Percentiles rank a stretch among this genome's conserved stretches.
Evolutionary conservation across 2,113 vertebrate species (phyloP).

Genomic region (Passer domesticus): DNA sequence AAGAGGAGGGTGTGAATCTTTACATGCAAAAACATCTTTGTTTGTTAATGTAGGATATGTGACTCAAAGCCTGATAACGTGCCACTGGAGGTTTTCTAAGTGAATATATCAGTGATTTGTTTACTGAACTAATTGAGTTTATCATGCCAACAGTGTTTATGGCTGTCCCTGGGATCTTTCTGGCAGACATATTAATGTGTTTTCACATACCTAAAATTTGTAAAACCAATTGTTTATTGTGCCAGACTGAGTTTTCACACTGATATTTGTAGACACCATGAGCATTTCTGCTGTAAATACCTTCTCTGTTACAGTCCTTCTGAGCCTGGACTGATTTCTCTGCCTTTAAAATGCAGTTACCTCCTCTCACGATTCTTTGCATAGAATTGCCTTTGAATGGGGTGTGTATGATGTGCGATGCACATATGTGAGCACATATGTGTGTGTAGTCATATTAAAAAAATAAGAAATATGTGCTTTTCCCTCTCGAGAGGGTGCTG

Average conservation of each 20-base stretch:
- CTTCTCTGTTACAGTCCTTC: background rate
- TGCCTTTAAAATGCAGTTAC: background rate
- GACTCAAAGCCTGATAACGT: background rate
- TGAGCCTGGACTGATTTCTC: background rate
- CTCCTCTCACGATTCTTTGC: background rate
- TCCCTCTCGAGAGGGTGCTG: background rate
- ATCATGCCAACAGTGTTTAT: slow-evolving; percentile 18
- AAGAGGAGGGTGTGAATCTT: background rate
- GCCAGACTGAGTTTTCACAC: background rate
- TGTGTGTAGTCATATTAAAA: background rate
- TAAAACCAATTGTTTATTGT: slow-evolving; percentile 16
- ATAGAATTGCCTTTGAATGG: background rate
- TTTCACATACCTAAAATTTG: slow-evolving; percentile 32
- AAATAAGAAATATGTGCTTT: background rate
- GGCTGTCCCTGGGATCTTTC: slow-evolving; percentile 34
- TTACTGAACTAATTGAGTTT: slow-evolving; percentile 53
- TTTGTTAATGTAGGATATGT: background rate
- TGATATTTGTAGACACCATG: background rate
- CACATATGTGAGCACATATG: rapidly evolving
- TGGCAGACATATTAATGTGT: slow-evolving; percentile 5
- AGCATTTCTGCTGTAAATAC: background rate
- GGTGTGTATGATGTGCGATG: background rate
- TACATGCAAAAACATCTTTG: background rate
- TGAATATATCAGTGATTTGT: background rate
- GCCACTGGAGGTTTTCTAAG: background rate